Evolutionary conservation across 92 coral and sea anemone genomes (phyloP).

Genomic region (Diadumene lineata): DNA sequence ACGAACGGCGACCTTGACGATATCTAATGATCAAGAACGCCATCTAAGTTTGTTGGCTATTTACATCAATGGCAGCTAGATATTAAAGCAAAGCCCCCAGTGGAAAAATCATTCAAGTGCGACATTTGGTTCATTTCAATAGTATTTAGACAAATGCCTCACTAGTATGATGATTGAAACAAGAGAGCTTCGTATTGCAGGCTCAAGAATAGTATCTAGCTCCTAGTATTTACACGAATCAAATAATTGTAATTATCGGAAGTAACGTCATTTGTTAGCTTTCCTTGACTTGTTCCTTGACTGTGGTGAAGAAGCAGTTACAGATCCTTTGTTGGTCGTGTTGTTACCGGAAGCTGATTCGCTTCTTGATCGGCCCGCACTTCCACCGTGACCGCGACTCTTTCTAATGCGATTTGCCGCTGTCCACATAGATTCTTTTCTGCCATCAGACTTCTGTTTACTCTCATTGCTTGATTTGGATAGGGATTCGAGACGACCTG

Average conservation of each 20-base stretch:
- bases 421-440: conserved; percentile 69
- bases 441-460: conserved; percentile 55
- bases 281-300: conserved; percentile 46
- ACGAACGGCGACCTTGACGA: too few species aligned
- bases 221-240: too few species aligned
- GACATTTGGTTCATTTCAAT: too few species aligned
- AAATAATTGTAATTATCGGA: not conserved
- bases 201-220: too few species aligned
- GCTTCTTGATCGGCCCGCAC: conserved; percentile 63
- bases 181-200: too few species aligned
- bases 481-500: conserved; percentile 76
- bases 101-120: too few species aligned
- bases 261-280: not conserved
- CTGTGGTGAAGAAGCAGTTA: conserved; percentile 43
- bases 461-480: conserved; percentile 59
- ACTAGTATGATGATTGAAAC: too few species aligned
- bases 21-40: too few species aligned
- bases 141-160: too few species aligned
- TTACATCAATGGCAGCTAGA: too few species aligned
- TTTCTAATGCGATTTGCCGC: conserved; percentile 43
- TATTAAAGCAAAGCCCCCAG: too few species aligned
- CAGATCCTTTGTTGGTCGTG: conserved; percentile 42
- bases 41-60: too few species aligned
- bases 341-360: conserved; percentile 48
- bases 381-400: conserved; percentile 33